Evolutionary conservation across 2,797 vertebrate genomes (phyloP).

Genomic region (Austrolebias charrua): DNA sequence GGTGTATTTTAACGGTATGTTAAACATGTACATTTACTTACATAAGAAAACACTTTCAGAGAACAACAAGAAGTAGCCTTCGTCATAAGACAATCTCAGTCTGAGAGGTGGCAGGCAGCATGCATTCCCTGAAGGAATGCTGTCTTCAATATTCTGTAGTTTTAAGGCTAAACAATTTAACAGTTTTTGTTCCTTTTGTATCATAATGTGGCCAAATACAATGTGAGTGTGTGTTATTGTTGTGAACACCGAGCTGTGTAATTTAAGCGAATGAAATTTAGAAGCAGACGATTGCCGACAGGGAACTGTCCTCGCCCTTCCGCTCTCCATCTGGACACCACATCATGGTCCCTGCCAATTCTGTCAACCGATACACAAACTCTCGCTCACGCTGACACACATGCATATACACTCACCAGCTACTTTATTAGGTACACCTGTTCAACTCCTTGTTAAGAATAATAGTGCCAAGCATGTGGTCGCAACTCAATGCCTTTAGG

Average conservation of each 20-base stretch:
- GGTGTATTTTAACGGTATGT: too few relatives aligned
- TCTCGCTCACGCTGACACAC: constrained; percentile 10
- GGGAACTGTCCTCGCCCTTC: constrained; percentile 75
- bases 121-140: too few relatives aligned
- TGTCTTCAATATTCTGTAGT: not conserved
- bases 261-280: constrained; percentile 46
- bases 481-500: too few relatives aligned
- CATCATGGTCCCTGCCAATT: constrained; percentile 56
- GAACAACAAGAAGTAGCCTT: too few relatives aligned
- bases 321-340: constrained; percentile 78
- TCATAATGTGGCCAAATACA: constrained; percentile 23
- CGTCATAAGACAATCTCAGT: too few relatives aligned
- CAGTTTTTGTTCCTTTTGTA: constrained; percentile 15
- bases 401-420: constrained; percentile 11
- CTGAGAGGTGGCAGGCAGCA: too few relatives aligned
- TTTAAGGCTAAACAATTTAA: not conserved
- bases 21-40: too few relatives aligned
- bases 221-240: constrained; percentile 44
- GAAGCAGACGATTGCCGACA: constrained; percentile 69
- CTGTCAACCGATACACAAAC: constrained; percentile 37
- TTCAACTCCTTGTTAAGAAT: not conserved
- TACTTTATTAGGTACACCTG: too few relatives aligned
- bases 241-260: constrained; percentile 27
- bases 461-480: too few relatives aligned
- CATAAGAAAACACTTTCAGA: too few relatives aligned